Base-by-base conservation (phyloP, 1,140 invertebrate species). In the Holotrichia oblita region DNA sequence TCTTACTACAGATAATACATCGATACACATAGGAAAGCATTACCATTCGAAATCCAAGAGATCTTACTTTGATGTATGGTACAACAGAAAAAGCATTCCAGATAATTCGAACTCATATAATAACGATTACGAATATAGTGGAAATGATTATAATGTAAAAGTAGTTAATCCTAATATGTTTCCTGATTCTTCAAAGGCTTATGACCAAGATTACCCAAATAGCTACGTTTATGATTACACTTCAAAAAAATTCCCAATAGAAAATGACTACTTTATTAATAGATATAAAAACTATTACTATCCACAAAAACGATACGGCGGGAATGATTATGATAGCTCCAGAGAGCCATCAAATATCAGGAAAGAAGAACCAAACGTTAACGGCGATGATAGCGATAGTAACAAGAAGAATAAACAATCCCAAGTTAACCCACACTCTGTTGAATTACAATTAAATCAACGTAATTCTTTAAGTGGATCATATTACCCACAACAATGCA, bases 381-480 rank as follows among this genome's bases (percentile, higher is more conserved):
- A 24, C 24, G 0, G 6, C 0, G 3, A 74, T 42, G 12, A 41
- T 44, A 27, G 40, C 9, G n/a, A n/a, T n/a, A n/a, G n/a, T n/a
- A n/a, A n/a, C n/a, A 74, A 74, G 9, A 74, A 74, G n/a, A 22
- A 40, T 9, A 74, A 74, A 6, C 73, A 74, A 41, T 14, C 14
- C 0, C 61, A 20, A 22, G 12, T n/a, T 24, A 6, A 41, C 17
- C 7, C 73, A 42, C 14, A 55, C 0, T 34, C 17, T 24, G 10
- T 6, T 2, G 34, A 74, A 40, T 41, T 74, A 17, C 48, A 44
- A 14, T n/a, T n/a, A 73, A 73, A 40, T 22, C 27, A 41, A 40
- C 82, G 81, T 41, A 73, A 61, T 20, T 22, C 78, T 8, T 22
- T 78, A 8, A 84, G 83, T 78, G 82, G 82, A 6, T 69, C n/a